Evolutionary conservation across 1,140 invertebrate genomes (phyloP), one percentile per base, ranked within the genome.

Genomic region (Eriocheir sinensis): DNA sequence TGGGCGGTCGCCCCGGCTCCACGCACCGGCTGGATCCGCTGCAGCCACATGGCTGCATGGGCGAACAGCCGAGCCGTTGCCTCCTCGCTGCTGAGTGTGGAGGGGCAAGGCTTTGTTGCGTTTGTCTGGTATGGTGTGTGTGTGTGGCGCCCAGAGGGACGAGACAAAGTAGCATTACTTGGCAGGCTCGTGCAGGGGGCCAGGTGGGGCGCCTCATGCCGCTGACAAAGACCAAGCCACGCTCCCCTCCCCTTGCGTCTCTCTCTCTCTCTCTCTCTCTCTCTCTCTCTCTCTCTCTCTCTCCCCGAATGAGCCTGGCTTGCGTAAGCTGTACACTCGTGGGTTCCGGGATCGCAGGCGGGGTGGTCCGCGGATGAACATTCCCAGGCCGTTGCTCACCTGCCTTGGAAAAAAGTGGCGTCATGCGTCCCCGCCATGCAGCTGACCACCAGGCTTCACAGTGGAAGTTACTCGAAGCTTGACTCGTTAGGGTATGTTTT

Each of bases 41-140:
- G 81, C 30, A 93, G 80, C 91, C 91, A 41, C 91, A 93, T 93
- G 91, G 91, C 72, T 34, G 36, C 91, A 86, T 79, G 38, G 32
- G 21, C 60, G 21, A 72, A 9, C 21, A 6, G 9, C 27, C 53
- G 2, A 72, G 53, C 21, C 21, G 53, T 21, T 72, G 2, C 53
- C 53, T 6, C 6, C 60, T 21, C n/a, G 60, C 12, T 15, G 15
- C 27, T 1, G 60, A 72, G 60, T n/a, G n/a, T n/a, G n/a, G n/a
- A n/a, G n/a, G n/a, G n/a, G n/a, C n/a, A 72, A 72, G 17, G 60
- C 27, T 72, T 27, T 0, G 27, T 72, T 72, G n/a, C 27, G n/a
- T 72, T 72, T n/a, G 4, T n/a, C 27, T 72, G 60, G 3, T 72
- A 27, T n/a, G 27, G 27, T 72, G 6, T 72, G 1, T 21, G 8